Conservation (phyloP, 2,888 invertebrate species). For the Syrphus vitripennis region DNA sequence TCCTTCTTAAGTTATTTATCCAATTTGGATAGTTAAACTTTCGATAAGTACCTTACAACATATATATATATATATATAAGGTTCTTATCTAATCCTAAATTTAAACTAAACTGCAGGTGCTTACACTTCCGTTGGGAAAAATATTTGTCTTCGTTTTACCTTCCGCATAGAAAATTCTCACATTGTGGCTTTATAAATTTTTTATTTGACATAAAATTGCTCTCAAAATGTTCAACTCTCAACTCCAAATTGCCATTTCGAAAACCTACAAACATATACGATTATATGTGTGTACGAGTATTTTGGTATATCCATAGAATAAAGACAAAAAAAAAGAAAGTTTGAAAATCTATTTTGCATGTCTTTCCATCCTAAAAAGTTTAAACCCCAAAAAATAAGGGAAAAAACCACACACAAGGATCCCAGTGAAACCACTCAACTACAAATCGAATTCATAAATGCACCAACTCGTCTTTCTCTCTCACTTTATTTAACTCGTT, state of each 20-base stretch:
- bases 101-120: conserved; percentile 24
- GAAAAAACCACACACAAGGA: conserved; percentile 32
- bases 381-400: neutral
- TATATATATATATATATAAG: neutral
- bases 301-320: neutral
- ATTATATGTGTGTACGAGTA: too few species aligned
- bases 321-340: neutral
- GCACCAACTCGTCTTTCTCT: conserved; percentile 32
- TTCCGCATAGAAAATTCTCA: conserved; percentile 18
- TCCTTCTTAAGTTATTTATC: neutral
- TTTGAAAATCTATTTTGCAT: conserved; percentile 40
- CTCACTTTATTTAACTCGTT: conserved; percentile 42
- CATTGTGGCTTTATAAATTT: conserved; percentile 66
- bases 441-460: conserved; percentile 69
- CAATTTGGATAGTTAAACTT: conserved; percentile 17
- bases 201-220: conserved; percentile 66
- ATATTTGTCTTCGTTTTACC: conserved; percentile 1
- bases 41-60: conserved; percentile 6
- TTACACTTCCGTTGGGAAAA: neutral
- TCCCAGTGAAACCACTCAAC: conserved; percentile 47
- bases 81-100: conserved; percentile 14
- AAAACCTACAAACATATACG: neutral
- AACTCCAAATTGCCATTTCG: neutral
- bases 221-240: conserved; percentile 42
- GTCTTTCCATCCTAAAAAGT: neutral